Conservation (phyloP, 2,113 vertebrate species). For the Canis aureus region DNA sequence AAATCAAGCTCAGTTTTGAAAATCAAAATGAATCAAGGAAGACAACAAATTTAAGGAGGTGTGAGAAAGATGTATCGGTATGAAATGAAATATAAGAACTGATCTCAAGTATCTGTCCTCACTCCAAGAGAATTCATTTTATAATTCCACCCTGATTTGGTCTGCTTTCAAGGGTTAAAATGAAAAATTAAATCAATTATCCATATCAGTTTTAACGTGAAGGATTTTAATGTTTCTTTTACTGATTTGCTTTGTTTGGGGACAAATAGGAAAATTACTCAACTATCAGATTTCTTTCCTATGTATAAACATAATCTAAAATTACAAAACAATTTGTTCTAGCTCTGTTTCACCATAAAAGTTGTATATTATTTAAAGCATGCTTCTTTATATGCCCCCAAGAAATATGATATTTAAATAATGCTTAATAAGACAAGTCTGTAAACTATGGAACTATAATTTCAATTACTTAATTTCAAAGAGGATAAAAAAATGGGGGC, state of each 20-base stretch:
- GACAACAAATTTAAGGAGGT: background rate
- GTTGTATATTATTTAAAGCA: background rate
- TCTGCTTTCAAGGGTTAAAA: conserved; percentile 42
- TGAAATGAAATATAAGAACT: background rate
- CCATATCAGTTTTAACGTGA: conserved; percentile 1
- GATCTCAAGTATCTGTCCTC: background rate
- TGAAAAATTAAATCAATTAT: conserved; percentile 37
- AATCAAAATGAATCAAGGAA: conserved; percentile 52
- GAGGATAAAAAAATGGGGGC: background rate
- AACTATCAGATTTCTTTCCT: background rate
- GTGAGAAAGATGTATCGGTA: background rate
- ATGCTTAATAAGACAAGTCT: background rate
- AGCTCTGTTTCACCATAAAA: background rate
- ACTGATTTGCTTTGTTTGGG: background rate
- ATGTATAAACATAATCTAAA: background rate
- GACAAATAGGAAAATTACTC: conserved; percentile 34
- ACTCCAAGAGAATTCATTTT: background rate
- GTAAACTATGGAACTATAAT: background rate
- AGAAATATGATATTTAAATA: background rate
- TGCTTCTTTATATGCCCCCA: background rate
- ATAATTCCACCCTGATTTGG: background rate
- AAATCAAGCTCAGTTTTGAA: conserved; percentile 53
- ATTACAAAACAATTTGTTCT: background rate
- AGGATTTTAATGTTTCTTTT: conserved; percentile 26
- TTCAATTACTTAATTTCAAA: background rate